These are phyloP conservation scores for Drosophila nigromelanica DNA, from an alignment of 1,140 invertebrate genomes.

Conservation along the genomic window DNA sequence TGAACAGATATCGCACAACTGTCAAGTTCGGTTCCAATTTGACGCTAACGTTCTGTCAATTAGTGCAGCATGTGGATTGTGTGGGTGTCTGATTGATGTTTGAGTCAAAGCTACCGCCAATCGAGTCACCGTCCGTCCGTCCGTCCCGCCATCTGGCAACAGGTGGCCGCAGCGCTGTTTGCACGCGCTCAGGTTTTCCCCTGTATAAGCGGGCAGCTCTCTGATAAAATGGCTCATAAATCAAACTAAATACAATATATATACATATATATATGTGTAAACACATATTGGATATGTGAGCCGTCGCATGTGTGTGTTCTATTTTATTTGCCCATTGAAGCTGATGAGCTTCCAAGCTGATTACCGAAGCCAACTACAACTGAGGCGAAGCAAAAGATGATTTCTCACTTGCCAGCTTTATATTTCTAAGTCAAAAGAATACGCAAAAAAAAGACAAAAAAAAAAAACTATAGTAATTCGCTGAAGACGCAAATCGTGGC, in stretches of 20 bases:
- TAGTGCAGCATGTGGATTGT: constrained; percentile 48
- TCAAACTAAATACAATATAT: constrained; percentile 57
- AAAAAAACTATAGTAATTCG: constrained; percentile 25
- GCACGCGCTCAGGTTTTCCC: constrained; percentile 63
- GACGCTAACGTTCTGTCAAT: constrained; percentile 74
- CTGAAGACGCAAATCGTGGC: constrained; percentile 59
- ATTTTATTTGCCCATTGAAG: constrained; percentile 60
- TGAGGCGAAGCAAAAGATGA: constrained; percentile 17
- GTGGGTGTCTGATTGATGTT: constrained; percentile 76
- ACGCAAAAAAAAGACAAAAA: constrained; percentile 31
- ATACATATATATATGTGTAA: no score
- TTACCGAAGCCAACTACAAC: constrained; percentile 16
- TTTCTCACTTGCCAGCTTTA: constrained; percentile 24
- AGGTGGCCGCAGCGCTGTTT: constrained; percentile 48
- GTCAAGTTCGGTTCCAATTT: constrained; percentile 60
- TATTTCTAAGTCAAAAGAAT: constrained; percentile 24
- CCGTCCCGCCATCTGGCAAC: constrained; percentile 31
- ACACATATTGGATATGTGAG: constrained; percentile 3
- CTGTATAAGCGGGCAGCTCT: constrained; percentile 16
- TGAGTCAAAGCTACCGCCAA: constrained; percentile 49
- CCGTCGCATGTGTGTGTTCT: constrained; percentile 55
- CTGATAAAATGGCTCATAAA: constrained; percentile 71
- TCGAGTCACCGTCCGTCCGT: constrained; percentile 1
- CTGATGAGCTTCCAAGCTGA: constrained; percentile 34
- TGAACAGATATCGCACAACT: constrained; percentile 30